Evolutionary conservation across 2,113 vertebrate species (phyloP), one percentile per base, ranked within the genome.

Genomic region (Isurus oxyrinchus): DNA sequence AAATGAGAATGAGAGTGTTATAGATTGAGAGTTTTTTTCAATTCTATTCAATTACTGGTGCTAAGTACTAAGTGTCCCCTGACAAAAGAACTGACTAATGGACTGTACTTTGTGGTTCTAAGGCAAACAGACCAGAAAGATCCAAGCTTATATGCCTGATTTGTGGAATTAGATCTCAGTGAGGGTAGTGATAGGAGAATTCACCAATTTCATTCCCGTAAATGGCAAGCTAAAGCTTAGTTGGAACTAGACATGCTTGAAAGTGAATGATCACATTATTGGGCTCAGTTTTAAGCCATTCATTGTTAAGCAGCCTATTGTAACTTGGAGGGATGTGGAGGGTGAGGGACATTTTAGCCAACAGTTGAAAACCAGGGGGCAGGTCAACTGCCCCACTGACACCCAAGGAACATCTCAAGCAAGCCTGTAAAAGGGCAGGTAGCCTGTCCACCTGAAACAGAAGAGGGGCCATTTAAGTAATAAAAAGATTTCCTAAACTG

Each of bases 31-130:
- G 55, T 93, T 61, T n/a, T n/a, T n/a, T 31, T n/a, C 55, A 93
- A 59, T 93, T 61, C 59, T 93, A n/a, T 93, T 93, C 88, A 61
- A 93, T 93, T 93, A 61, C 27, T 61, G 88, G 31, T 16, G 31
- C 57, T 61, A 61, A 61, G 57, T 93, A 19, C 31, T 31, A 93
- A 1, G 0, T 1, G 10, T 93, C 57, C 16, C 31, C 27, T 93
- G 25, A 31, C 53, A 90, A 90, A 3, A 0, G 27, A 90, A 90
- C 21, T 90, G 21, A 57, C 53, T 55, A 57, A 61, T 27, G 14
- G 88, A n/a, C 31, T 59, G 27, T 27, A 57, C 57, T 91, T 13
- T 57, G 8, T 91, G 53, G 25, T 59, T 35, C 55, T 59, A n/a
- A 93, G 27, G 55, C 16, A 14, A 13, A 93, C 88, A 61, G 14